Base-by-base conservation (phyloP, 2,797 vertebrate species). In the Margarornis squamiger region DNA sequence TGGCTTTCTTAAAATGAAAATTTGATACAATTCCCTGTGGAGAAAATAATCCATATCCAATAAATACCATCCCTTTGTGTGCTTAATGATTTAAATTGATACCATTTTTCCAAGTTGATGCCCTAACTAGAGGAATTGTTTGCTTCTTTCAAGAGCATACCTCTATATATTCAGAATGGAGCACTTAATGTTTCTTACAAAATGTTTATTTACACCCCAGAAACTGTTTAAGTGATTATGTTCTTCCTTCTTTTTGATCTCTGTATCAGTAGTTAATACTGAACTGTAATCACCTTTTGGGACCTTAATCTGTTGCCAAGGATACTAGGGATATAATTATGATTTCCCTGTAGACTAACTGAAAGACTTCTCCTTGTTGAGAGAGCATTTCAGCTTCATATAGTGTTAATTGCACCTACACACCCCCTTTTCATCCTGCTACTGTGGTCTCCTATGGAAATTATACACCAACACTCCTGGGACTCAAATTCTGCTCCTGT, bases 391-490 rank as follows among this genome's bases (percentile, higher is more conserved):
- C 91, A 86, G 89, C 66, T 41, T 95, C 68, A 86, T 23, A 65
- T n/a, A 34, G 38, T 59, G 70, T 83, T 95, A 95, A 95, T 72
- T 90, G 79, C 65, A 90, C 57, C 78, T 92, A 54, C 72, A 86
- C 49, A 61, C 30, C 52, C 63, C 78, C 84, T 49, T 91, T 92
- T 71, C 81, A 88, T 82, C 72, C 87, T 36, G 85, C 55, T 61
- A 26, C 26, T 63, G 61, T 41, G n/a, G 46, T 78, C 66, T 23
- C 45, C 66, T 22, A 68, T 24, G 80, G 68, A 95, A 93, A 93
- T 74, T 67, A 74, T 0, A 71, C 8, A 32, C 19, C 68, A 54
- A 3, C 61, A 36, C 54, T 65, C 41, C 46, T 55, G 49, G 36
- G 59, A 78, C 34, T 81, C 67, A 12, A 6, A 19, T 29, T 23